phyloP scores from a whole-genome alignment of 2,888 invertebrate genomes.

The Drosophila neonasuta region DNA sequence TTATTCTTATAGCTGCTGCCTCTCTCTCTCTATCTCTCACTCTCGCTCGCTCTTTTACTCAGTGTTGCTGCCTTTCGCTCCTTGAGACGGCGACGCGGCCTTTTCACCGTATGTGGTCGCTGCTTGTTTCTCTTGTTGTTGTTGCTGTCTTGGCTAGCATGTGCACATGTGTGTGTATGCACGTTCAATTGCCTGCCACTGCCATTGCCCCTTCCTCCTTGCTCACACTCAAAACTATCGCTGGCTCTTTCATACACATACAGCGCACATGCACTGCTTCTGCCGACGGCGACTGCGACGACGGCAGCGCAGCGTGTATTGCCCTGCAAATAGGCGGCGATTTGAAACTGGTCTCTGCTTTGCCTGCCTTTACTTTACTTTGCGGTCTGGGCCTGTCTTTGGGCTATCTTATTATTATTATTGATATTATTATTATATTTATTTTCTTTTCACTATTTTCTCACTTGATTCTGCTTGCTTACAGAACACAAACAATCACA shows the following conservation, averaged over 20 bases:
- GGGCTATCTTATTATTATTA: conserved; percentile 68
- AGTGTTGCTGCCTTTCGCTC: conserved; percentile 48
- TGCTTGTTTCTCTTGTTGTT: conserved; percentile 51
- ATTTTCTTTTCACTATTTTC: conserved; percentile 64
- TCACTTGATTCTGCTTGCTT: conserved; percentile 49
- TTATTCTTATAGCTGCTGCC: conserved; percentile 72
- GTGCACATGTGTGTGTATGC: conserved; percentile 52
- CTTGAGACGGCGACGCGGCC: conserved; percentile 65
- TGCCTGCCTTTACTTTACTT: conserved; percentile 38
- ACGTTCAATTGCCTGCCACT: conserved; percentile 61
- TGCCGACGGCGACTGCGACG: conserved; percentile 32
- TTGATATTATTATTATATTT: conserved; percentile 31
- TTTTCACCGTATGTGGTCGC: conserved; percentile 78
- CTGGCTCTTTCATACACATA: conserved; percentile 53
- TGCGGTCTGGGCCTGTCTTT: conserved; percentile 59
- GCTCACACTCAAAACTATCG: conserved; percentile 57
- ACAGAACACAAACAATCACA: conserved; percentile 34
- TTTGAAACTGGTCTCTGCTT: conserved; percentile 71
- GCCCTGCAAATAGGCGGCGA: conserved; percentile 74
- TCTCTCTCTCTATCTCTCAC: conserved; percentile 41
- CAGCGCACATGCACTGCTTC: conserved; percentile 50
- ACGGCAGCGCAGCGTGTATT: conserved; percentile 35
- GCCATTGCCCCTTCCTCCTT: conserved; percentile 53
- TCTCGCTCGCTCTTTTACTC: conserved; percentile 6
- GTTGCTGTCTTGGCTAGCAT: conserved; percentile 58